A percentile compares a stretch with the other conserved stretches of the same genome.
Evolutionary conservation across 2,113 vertebrate genomes (phyloP).

Genomic region (Ibidorhyncha struthersii): DNA sequence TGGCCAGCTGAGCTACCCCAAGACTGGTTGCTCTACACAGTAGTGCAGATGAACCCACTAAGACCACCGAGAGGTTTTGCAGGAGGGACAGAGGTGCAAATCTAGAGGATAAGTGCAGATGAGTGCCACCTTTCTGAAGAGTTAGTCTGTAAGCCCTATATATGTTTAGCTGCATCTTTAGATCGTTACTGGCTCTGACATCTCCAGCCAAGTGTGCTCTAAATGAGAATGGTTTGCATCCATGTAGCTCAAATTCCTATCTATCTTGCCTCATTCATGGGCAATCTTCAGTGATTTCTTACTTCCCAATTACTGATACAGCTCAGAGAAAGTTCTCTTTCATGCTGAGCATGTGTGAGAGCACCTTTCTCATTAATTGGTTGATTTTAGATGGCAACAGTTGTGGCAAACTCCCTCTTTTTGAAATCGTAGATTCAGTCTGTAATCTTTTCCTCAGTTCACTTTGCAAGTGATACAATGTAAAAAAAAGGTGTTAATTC

Average conservation of each 20-base stretch:
- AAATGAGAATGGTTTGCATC: background rate
- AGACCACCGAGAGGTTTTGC: background rate
- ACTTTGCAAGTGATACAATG: background rate
- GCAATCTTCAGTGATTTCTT: background rate
- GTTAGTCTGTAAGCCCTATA: background rate
- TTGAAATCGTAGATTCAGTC: background rate
- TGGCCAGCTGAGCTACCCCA: background rate
- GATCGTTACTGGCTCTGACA: background rate
- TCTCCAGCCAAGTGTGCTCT: background rate
- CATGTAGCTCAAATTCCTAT: background rate
- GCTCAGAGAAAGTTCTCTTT: background rate
- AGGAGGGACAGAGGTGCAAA: background rate
- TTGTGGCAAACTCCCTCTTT: background rate
- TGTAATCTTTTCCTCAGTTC: background rate
- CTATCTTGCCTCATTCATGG: background rate
- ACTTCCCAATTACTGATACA: background rate
- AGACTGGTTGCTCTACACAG: background rate
- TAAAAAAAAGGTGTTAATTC: background rate
- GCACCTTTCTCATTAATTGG: background rate
- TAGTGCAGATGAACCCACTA: background rate
- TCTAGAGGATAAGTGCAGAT: background rate
- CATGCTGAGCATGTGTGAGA: background rate
- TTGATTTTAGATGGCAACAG: background rate
- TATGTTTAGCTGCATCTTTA: background rate
- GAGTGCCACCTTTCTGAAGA: background rate